Percentiles rank a stretch among this genome's conserved stretches.
Conservation (phyloP, 2,797 vertebrate genomes). For the Centropyge bicolor region DNA sequence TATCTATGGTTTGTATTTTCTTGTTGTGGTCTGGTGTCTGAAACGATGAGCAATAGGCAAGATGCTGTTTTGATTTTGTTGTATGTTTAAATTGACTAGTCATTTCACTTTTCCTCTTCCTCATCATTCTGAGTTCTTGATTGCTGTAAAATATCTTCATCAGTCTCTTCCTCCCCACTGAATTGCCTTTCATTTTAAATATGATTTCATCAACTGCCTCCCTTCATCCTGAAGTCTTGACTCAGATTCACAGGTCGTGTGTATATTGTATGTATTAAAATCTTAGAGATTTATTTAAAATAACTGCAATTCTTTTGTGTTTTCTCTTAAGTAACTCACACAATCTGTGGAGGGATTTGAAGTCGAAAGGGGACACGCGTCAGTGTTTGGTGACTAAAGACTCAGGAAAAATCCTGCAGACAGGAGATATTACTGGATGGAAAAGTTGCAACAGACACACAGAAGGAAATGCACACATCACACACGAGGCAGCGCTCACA, state of each 20-base stretch:
- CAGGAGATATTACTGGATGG: conserved; percentile 67
- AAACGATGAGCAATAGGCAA: conserved; percentile 57
- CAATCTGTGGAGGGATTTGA: conserved; percentile 71
- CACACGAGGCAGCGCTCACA: conserved; percentile 37
- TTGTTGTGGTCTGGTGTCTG: conserved; percentile 74
- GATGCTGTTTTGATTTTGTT: conserved; percentile 55
- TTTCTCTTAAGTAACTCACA: conserved; percentile 56
- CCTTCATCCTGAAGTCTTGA: conserved; percentile 53
- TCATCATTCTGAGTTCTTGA: conserved; percentile 50
- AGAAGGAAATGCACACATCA: conserved; percentile 28
- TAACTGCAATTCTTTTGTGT: conserved; percentile 44
- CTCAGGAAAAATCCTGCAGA: conserved; percentile 50
- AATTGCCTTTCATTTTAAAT: conserved; percentile 60
- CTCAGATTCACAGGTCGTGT: conserved; percentile 69
- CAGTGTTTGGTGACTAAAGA: conserved; percentile 64
- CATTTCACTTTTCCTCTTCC: conserved; percentile 41
- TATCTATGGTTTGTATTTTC: conserved; percentile 64
- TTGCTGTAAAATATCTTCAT: conserved; percentile 62
- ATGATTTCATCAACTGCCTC: conserved; percentile 38
- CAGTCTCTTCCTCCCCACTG: conserved; percentile 45
- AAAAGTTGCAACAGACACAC: conserved; percentile 59
- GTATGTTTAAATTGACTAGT: conserved; percentile 58
- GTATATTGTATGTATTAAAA: conserved; percentile 82
- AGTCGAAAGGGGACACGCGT: conserved; percentile 63
- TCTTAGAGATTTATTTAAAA: conserved; percentile 78